A percentile compares a stretch with the other conserved stretches of the same genome.
Evolutionary conservation across 2,888 invertebrate genomes (phyloP).

Genomic region (Salticus scenicus): DNA sequence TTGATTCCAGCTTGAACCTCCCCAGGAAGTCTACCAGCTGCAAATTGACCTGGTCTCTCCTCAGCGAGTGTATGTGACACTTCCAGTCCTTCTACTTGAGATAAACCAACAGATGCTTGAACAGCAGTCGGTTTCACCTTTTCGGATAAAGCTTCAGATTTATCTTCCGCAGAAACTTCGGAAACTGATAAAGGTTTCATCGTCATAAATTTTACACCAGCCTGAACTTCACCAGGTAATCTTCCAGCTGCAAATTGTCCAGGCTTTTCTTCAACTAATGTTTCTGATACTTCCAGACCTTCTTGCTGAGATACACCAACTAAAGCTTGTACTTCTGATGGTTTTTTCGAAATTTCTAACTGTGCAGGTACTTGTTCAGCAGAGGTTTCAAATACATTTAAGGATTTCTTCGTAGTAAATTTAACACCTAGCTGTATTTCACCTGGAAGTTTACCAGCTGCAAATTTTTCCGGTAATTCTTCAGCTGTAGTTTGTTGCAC

Average conservation of each 20-base stretch:
- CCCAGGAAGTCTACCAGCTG: conserved; percentile 74
- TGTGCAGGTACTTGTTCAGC: conserved; percentile 41
- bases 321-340: conserved; percentile 38
- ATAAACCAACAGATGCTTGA: conserved; percentile 38
- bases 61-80: conserved; percentile 68
- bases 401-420: conserved; percentile 59
- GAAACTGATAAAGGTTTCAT: conserved; percentile 69
- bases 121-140: conserved; percentile 53
- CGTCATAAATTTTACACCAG: conserved; percentile 77
- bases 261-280: conserved; percentile 64
- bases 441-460: conserved; percentile 61
- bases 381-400: conserved; percentile 60
- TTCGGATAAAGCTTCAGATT: conserved; percentile 44
- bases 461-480: conserved; percentile 67
- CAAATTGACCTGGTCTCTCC: conserved; percentile 65
- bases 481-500: conserved; percentile 64
- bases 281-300: conserved; percentile 69
- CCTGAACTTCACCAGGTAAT: conserved; percentile 76
- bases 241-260: conserved; percentile 67
- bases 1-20: conserved; percentile 76
- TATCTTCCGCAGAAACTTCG: conserved; percentile 70
- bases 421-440: conserved; percentile 51
- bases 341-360: conserved; percentile 41
- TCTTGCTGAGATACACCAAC: conserved; percentile 62
- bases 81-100: conserved; percentile 66